These are phyloP conservation scores for Aplochiton taeniatus DNA, from an alignment of 2,797 vertebrate species.

Conservation along the genomic window DNA sequence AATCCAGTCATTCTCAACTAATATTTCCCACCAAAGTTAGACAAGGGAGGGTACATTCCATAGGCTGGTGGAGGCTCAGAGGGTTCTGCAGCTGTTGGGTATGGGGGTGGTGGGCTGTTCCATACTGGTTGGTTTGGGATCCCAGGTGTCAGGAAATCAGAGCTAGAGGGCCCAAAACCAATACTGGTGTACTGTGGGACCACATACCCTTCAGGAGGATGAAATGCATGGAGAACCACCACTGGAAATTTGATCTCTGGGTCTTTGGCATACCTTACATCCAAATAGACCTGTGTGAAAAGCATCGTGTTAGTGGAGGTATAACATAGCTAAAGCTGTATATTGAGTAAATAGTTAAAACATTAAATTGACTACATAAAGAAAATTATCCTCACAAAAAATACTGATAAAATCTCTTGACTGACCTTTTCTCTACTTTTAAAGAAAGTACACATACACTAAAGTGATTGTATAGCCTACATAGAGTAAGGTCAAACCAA, in stretches of 20 bases:
- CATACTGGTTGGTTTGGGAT: slow-evolving; percentile 30
- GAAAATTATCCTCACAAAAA: too few relatives aligned
- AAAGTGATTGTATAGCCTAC: not conserved
- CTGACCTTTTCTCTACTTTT: too few relatives aligned
- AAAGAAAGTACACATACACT: not conserved
- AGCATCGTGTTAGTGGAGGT: too few relatives aligned
- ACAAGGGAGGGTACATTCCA: slow-evolving; percentile 16
- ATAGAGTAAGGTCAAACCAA: not conserved
- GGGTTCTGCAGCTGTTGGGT: not conserved
- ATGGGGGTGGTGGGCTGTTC: slow-evolving; percentile 7
- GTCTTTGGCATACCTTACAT: slow-evolving; percentile 69
- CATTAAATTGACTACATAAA: too few relatives aligned
- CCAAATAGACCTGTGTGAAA: slow-evolving; percentile 66
- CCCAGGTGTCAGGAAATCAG: slow-evolving; percentile 41
- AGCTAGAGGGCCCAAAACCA: slow-evolving; percentile 36
- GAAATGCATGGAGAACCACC: slow-evolving; percentile 51
- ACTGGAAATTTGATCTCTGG: slow-evolving; percentile 72
- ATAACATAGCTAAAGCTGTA: too few relatives aligned
- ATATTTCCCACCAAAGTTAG: slow-evolving; percentile 8
- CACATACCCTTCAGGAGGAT: not conserved
- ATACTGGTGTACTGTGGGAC: slow-evolving; percentile 20
- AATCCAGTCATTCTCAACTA: not conserved
- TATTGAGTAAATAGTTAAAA: too few relatives aligned
- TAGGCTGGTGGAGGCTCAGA: not conserved
- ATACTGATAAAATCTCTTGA: too few relatives aligned